A percentile compares a stretch with the other conserved stretches of the same genome.
Evolutionary conservation across 2,113 vertebrate species (phyloP).

Genomic region (Callionymus lyra): DNA sequence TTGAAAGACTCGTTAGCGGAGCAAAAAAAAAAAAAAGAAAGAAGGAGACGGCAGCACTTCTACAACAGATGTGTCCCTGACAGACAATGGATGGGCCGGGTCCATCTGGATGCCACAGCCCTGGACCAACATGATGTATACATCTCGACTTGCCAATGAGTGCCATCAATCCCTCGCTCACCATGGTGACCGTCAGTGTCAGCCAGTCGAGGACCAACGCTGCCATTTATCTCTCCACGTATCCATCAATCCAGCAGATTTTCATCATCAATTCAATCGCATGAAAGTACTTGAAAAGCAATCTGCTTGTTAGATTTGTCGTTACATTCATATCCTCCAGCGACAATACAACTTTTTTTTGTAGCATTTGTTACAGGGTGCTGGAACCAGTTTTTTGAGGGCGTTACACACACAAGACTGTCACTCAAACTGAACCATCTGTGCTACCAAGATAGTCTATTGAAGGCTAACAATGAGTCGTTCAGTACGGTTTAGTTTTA

Average conservation of each 20-base stretch:
- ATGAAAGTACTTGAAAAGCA: no score
- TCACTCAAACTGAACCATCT: no score
- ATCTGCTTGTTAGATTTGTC: background rate
- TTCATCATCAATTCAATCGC: no score
- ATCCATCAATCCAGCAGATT: background rate
- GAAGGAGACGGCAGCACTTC: constrained; percentile 48
- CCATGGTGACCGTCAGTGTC: constrained; percentile 80
- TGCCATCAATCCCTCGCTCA: constrained; percentile 82
- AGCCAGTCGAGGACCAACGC: constrained; percentile 46
- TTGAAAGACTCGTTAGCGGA: constrained; percentile 25
- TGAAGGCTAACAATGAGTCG: no score
- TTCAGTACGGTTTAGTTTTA: no score
- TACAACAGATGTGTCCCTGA: constrained; percentile 96
- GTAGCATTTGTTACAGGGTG: no score
- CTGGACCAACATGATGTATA: constrained; percentile 96
- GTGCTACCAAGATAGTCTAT: no score
- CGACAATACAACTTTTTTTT: no score
- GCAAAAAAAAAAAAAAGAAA: constrained; percentile 32
- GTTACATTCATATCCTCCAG: background rate
- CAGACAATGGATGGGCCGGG: constrained; percentile 92
- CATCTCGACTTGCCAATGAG: constrained; percentile 88
- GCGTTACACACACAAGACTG: no score
- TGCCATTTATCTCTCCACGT: background rate
- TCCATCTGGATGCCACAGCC: constrained; percentile 92
- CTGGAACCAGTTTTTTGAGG: no score